A percentile compares a stretch with the other conserved stretches of the same genome.
Evolutionary conservation across 2,797 vertebrate genomes (phyloP).

Genomic region (Kryptolebias ocellatus): DNA sequence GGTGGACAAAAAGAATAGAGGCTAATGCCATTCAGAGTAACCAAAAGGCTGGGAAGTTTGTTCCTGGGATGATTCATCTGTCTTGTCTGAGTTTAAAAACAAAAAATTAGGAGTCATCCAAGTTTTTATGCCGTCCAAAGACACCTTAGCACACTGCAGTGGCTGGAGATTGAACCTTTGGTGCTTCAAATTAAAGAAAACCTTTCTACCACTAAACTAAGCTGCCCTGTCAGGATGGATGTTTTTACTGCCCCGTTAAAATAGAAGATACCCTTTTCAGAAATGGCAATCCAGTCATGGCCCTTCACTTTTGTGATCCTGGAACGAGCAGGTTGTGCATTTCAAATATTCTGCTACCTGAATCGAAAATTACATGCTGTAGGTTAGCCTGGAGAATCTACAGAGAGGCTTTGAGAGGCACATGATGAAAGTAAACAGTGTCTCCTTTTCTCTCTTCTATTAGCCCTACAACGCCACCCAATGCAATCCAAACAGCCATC

Average conservation of each 20-base stretch:
- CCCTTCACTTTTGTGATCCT: slow-evolving; percentile 21
- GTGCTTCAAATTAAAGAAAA: no score
- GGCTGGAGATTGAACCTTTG: no score
- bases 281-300: slow-evolving; percentile 1
- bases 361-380: slow-evolving; percentile 21
- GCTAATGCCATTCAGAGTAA: no score
- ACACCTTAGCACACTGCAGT: no score
- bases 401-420: slow-evolving; percentile 31
- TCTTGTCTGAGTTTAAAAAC: no score
- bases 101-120: no score
- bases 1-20: no score
- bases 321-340: slow-evolving; percentile 12
- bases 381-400: slow-evolving; percentile 24
- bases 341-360: slow-evolving; percentile 6
- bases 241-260: not conserved
- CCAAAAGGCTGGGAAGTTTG: no score
- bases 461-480: not conserved
- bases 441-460: not conserved
- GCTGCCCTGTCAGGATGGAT: not conserved
- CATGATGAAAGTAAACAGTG: not conserved
- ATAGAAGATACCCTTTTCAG: not conserved
- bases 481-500: slow-evolving; percentile 7
- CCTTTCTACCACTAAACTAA: no score
- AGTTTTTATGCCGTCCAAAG: no score
- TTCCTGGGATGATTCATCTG: no score